Evolutionary conservation across 2,888 invertebrate genomes (phyloP), one percentile per base, ranked within the genome.

Genomic region (Catotricha subobsoleta): DNA sequence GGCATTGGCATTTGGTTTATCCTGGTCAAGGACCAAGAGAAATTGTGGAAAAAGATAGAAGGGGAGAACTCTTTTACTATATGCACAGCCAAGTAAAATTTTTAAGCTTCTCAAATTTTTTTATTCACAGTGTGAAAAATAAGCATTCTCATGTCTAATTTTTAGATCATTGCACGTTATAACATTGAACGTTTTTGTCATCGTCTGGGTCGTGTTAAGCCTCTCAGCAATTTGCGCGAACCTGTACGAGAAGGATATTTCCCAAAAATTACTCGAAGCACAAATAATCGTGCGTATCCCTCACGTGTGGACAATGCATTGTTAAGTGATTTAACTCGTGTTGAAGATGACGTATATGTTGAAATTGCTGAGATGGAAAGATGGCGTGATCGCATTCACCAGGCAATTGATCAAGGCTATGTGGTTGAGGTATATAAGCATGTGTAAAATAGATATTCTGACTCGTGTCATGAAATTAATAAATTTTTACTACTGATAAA

Each of bases 1-100:
- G 82, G 82, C 82, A 83, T 56, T 83, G 82, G 82, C 83, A 83
- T 66, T 66, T 83, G 45, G 79, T 82, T 0, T 82, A 80, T 54
- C 81, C 81, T 0, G 73, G 72, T 52, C 23, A 36, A 36, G 70
- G 66, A 3, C 67, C 69, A 15, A 52, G 55, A 12, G 59, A 64
- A 30, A 72, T 81, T 30, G 80, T 84, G 4, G 67, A 67, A 38
- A 83, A 84, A 55, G 77, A 83, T 54, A 69, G 82, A 41, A 71
- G 81, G 25, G 82, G 83, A 21, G 82, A 82, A 61, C 63, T 83
- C 1, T 83, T 83, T 61, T 82, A 72, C 55, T 82, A 80, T 58
- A 81, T 81, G 80, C 83, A 83, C 48, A 64, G 65, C 45, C 68
- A 67, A 52, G 39, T 42, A 25, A 31, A 7, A 31, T 16, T 12